Percentiles rank a stretch among this genome's conserved stretches.
Evolutionary conservation across 2,888 invertebrate species (phyloP).

Genomic region (Allacma fusca): DNA sequence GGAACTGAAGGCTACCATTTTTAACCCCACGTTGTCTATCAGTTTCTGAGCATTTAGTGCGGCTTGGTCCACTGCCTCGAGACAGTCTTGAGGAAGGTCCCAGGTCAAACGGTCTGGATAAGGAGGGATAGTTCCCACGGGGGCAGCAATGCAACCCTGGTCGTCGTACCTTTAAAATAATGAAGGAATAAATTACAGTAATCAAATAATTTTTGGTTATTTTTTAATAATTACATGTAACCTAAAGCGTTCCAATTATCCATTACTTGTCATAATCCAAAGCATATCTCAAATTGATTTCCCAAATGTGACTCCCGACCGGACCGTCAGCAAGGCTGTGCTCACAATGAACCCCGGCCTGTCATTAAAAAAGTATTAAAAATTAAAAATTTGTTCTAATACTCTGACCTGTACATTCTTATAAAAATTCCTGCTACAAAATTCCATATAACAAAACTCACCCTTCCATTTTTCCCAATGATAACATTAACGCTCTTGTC

Average conservation of each 20-base stretch:
- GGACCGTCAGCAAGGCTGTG: slow-evolving; percentile 95
- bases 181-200: too few species aligned
- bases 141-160: slow-evolving; percentile 74
- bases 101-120: slow-evolving; percentile 86
- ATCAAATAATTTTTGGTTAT: too few species aligned
- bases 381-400: too few species aligned
- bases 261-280: slow-evolving; percentile 69
- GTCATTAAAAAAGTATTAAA: slow-evolving; percentile 16
- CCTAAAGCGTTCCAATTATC: too few species aligned
- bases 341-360: background rate
- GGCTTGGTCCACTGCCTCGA: slow-evolving; percentile 73
- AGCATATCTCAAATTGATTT: slow-evolving; percentile 77
- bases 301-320: slow-evolving; percentile 94
- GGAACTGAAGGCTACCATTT: slow-evolving; percentile 81
- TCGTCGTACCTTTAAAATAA: slow-evolving; percentile 84
- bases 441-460: slow-evolving; percentile 65
- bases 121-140: slow-evolving; percentile 79
- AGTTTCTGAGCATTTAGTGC: slow-evolving; percentile 75
- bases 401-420: too few species aligned
- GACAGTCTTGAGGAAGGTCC: slow-evolving; percentile 77
- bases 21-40: slow-evolving; percentile 88
- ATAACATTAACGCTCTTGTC: slow-evolving; percentile 98
- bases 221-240: too few species aligned
- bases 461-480: slow-evolving; percentile 89
- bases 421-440: too few species aligned